phyloP scores from a whole-genome alignment of 1,140 invertebrate species.

The Sycobia sp. region DNA sequence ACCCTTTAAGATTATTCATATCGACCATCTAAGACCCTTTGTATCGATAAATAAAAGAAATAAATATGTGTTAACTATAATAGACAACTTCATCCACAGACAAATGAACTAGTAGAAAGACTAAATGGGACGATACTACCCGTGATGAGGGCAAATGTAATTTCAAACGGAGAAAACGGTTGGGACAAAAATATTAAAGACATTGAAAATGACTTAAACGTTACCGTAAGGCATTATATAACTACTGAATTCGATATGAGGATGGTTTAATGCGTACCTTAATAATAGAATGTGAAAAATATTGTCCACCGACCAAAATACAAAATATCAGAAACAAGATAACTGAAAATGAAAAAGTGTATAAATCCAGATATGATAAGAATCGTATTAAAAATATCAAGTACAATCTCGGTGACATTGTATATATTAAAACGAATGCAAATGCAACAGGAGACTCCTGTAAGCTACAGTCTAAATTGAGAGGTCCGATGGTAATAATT shows the following conservation, averaged over 20 bases:
- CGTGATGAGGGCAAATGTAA: background rate
- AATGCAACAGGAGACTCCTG: slow-evolving; percentile 8
- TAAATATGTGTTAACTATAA: no score
- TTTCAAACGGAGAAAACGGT: background rate
- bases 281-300: slow-evolving; percentile 20
- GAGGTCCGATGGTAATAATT: no score
- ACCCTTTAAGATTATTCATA: no score
- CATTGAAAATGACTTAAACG: slow-evolving; percentile 34
- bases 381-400: slow-evolving; percentile 26
- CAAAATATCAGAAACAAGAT: slow-evolving; percentile 5
- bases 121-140: slow-evolving; percentile 23
- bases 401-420: slow-evolving; percentile 34
- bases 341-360: slow-evolving; percentile 12
- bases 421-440: slow-evolving; percentile 30
- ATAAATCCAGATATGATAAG: slow-evolving; percentile 34
- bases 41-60: background rate
- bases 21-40: slow-evolving; percentile 37
- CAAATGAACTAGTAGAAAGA: slow-evolving; percentile 22
- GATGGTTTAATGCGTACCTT: slow-evolving; percentile 23
- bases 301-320: slow-evolving; percentile 3
- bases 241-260: slow-evolving; percentile 31
- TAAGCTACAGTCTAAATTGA: no score
- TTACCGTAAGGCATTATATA: slow-evolving; percentile 24
- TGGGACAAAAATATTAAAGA: slow-evolving; percentile 32
- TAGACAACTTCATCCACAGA: background rate